Conservation (phyloP, 2,888 invertebrate genomes). For the Hypomecis atomaria region DNA sequence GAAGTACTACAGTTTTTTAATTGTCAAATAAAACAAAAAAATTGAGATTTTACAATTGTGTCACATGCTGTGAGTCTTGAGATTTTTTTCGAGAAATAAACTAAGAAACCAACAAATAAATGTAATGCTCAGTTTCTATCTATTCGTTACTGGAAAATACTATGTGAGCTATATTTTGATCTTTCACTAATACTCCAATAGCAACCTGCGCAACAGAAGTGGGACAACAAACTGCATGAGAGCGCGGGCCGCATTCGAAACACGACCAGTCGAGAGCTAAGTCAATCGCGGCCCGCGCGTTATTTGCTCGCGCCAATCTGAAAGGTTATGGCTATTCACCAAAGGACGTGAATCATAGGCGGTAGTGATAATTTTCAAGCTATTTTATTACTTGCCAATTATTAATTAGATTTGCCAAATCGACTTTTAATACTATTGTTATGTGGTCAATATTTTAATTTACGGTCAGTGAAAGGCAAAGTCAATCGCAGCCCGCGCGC, state of each 20-base stretch:
- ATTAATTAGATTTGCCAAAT: too few species aligned
- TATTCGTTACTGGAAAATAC: neutral
- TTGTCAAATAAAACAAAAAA: too few species aligned
- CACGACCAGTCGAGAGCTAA: slow-evolving; percentile 78
- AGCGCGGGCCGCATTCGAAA: slow-evolving; percentile 60
- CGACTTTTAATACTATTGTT: too few species aligned
- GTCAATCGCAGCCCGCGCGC: slow-evolving; percentile 68
- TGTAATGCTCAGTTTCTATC: too few species aligned
- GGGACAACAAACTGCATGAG: slow-evolving; percentile 48
- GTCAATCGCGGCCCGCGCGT: slow-evolving; percentile 62
- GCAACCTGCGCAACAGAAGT: slow-evolving; percentile 12
- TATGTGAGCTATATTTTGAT: neutral
- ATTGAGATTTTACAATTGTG: too few species aligned
- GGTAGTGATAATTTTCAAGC: slow-evolving; percentile 24
- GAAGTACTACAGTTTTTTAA: too few species aligned
- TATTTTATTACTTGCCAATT: neutral
- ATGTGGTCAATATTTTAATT: too few species aligned
- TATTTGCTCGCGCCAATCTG: too few species aligned
- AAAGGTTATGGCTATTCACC: too few species aligned
- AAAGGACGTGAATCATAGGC: too few species aligned
- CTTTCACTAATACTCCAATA: slow-evolving; percentile 1
- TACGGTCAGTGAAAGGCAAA: too few species aligned
- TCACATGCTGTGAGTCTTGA: too few species aligned
- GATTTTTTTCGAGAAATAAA: neutral
- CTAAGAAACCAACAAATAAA: neutral